Evolutionary conservation across 2,797 vertebrate species (phyloP).

Genomic region (Hoplostethus atlanticus): DNA sequence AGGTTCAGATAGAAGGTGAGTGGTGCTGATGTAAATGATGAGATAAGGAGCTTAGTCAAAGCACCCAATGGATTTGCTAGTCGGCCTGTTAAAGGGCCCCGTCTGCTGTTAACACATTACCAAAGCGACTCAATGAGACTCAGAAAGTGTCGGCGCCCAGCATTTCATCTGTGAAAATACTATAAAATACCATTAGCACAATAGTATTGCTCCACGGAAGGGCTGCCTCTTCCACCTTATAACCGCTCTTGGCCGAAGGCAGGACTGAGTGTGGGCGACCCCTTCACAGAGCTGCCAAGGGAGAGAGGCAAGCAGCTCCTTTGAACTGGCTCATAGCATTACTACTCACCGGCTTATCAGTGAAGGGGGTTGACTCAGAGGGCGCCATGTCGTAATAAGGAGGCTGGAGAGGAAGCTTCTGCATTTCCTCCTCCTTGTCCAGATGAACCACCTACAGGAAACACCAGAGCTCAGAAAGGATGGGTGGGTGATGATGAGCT

Average conservation of each 20-base stretch:
- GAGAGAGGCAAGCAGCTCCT: background rate
- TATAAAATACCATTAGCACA: conserved; percentile 29
- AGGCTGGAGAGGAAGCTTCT: conserved; percentile 89
- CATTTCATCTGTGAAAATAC: conserved; percentile 44
- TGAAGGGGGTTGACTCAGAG: conserved; percentile 86
- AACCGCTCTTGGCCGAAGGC: conserved; percentile 33
- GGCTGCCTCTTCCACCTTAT: conserved; percentile 17
- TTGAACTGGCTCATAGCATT: conserved; percentile 26
- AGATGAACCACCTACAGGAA: conserved; percentile 89
- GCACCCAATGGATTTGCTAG: conserved; percentile 49
- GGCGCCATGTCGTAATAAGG: conserved; percentile 92
- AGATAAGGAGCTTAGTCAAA: conserved; percentile 61
- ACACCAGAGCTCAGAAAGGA: conserved; percentile 49
- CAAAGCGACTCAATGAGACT: conserved; percentile 25
- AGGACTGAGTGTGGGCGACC: conserved; percentile 26
- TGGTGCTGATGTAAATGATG: conserved; percentile 64
- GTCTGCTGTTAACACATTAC: conserved; percentile 31
- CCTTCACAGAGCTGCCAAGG: conserved; percentile 31
- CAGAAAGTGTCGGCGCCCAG: conserved; percentile 16
- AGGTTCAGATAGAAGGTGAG: conserved; percentile 46
- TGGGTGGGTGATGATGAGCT: conserved; percentile 26
- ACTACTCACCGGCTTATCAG: conserved; percentile 89
- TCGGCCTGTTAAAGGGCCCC: conserved; percentile 44
- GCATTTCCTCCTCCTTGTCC: conserved; percentile 90
- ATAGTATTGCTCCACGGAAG: background rate